Conservation (phyloP, 2,888 invertebrate genomes). For the Dermolepida albohirtum region DNA sequence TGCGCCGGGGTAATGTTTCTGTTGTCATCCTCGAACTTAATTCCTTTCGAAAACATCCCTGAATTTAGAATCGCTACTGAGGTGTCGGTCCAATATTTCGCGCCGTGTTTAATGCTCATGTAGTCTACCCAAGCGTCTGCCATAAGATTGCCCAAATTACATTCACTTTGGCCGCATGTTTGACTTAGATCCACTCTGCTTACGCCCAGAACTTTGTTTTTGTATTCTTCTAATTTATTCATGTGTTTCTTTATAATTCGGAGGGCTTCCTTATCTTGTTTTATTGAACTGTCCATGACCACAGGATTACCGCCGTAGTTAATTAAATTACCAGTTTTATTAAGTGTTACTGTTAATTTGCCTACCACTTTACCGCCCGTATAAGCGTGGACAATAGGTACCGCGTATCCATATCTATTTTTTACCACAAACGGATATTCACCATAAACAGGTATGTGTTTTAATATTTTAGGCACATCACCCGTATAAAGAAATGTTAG, state of each 20-base stretch:
- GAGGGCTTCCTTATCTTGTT: neutral
- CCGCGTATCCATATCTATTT: no score
- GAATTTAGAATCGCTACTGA: neutral
- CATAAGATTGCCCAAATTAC: conserved; percentile 10
- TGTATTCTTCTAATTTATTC: neutral
- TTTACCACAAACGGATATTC: no score
- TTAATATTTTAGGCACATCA: neutral
- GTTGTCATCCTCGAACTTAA: neutral
- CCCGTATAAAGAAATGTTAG: neutral
- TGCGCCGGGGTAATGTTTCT: neutral
- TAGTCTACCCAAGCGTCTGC: conserved; percentile 5
- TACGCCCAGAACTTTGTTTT: neutral
- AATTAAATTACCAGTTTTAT: no score
- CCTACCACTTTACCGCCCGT: no score
- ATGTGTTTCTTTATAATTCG: neutral
- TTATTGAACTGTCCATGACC: no score
- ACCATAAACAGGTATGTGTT: neutral
- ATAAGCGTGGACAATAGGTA: no score
- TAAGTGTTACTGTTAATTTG: no score
- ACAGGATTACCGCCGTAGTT: no score
- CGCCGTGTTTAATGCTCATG: neutral
- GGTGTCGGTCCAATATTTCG: neutral
- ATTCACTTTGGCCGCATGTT: neutral
- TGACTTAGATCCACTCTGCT: neutral
- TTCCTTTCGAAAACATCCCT: neutral